Evolutionary conservation across 2,888 invertebrate species (phyloP), one percentile per base, ranked within the genome.

Genomic region (Phortica okadai): DNA sequence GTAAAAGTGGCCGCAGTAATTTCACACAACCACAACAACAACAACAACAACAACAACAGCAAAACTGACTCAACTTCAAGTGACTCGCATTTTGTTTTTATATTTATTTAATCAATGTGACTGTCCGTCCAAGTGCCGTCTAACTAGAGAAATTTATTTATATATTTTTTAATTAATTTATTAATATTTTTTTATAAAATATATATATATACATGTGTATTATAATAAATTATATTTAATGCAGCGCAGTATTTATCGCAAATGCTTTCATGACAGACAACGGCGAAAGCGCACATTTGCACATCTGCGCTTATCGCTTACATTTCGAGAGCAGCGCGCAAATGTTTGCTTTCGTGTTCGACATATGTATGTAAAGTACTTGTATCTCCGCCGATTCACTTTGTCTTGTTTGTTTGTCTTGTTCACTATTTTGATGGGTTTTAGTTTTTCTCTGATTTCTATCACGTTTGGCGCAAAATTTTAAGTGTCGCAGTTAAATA

Each of bases 101-200:
- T 33, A 33, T 42, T 50, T 50, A 11, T 11, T 50, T 6, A 14
- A 50, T 50, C 50, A 14, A 50, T 50, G 6, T 50, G 8, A 50
- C 10, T 50, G 50, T 50, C 14, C 14, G 74, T 75, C 50, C 50
- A 59, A 72, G 73, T 33, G 54, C 66, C 69, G 76, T 73, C 74
- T 66, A 78, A 78, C 80, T 85, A 85, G 84, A 77, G 6, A 80
- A 82, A 77, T 78, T 59, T n/a, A 78, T 76, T 77, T 76, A 73
- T 72, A 56, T 58, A 73, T 66, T 77, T 80, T 73, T 74, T 80
- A 54, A 76, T 77, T 77, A 79, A 56, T 41, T 50, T n/a, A 78
- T 76, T 77, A 75, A 73, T 72, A 56, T 58, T 67, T 69, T 77
- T 80, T 73, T 74, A 79, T 50, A 76, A 76, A 77, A 79, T 33